Evolutionary conservation across 2,113 vertebrate genomes (phyloP).

Genomic region (Chionomys nivalis): DNA sequence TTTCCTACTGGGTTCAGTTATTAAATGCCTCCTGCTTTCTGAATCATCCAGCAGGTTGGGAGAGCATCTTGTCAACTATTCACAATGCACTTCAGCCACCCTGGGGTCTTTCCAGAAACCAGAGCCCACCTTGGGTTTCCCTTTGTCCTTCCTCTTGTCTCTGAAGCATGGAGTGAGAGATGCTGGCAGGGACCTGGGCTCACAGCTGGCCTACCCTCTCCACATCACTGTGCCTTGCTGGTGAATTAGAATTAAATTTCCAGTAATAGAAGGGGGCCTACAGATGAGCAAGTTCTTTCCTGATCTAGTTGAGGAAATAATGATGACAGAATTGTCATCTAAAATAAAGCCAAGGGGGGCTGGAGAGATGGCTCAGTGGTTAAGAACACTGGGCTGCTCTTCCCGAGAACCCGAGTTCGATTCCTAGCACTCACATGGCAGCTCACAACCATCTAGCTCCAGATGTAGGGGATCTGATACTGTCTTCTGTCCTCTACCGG

Average conservation of each 20-base stretch:
- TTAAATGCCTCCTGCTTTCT: background rate
- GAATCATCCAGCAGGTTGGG: background rate
- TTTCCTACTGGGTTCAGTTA: background rate
- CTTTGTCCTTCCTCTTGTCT: background rate
- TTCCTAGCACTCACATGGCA: background rate
- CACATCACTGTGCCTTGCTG: background rate
- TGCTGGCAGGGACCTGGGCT: background rate
- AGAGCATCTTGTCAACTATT: background rate
- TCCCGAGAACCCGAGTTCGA: background rate
- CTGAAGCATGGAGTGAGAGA: background rate
- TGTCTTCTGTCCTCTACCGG: background rate
- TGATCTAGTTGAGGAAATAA: slow-evolving; percentile 50
- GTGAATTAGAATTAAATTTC: slow-evolving; percentile 23
- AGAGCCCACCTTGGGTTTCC: background rate
- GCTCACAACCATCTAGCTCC: background rate
- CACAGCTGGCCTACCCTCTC: background rate
- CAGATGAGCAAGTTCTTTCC: slow-evolving; percentile 30
- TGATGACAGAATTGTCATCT: background rate
- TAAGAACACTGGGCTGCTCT: background rate
- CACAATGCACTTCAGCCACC: background rate
- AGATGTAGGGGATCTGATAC: background rate
- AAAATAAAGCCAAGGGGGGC: slow-evolving; percentile 2
- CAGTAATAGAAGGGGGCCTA: slow-evolving; percentile 52
- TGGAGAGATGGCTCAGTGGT: background rate
- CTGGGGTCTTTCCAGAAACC: background rate